These are phyloP conservation scores for Cinclus mexicanus DNA, from an alignment of 2,113 vertebrate genomes.

Conservation along the genomic window DNA sequence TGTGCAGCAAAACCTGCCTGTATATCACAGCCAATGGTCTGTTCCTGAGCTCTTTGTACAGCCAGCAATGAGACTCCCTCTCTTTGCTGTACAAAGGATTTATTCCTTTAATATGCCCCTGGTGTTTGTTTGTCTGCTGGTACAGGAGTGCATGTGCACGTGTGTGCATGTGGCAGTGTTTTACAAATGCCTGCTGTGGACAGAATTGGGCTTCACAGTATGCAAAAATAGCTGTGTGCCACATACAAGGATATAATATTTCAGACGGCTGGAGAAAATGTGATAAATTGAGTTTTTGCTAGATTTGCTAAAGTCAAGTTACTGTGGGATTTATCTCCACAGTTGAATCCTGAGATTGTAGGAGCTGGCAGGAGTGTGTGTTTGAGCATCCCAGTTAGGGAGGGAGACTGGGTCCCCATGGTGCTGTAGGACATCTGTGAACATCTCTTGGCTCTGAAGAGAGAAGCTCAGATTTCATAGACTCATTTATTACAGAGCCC, in stretches of 20 bases:
- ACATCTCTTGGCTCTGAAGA: background rate
- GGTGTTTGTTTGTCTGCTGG: slow-evolving; percentile 23
- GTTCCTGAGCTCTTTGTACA: background rate
- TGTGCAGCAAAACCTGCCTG: background rate
- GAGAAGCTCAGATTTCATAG: background rate
- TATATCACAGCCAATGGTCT: background rate
- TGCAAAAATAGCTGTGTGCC: slow-evolving; percentile 22
- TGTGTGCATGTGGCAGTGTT: slow-evolving; percentile 21
- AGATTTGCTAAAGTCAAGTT: background rate
- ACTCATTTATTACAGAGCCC: background rate
- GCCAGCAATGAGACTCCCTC: background rate
- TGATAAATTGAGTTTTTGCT: slow-evolving; percentile 25
- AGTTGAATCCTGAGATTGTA: background rate
- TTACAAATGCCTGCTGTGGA: slow-evolving; percentile 46
- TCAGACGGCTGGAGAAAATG: slow-evolving; percentile 30
- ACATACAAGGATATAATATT: background rate
- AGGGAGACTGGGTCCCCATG: background rate
- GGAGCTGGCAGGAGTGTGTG: background rate
- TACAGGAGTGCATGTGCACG: rapidly evolving
- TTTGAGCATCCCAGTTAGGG: background rate
- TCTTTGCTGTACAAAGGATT: background rate
- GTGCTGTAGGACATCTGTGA: background rate
- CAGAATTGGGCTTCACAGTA: slow-evolving; percentile 50
- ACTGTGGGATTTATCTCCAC: background rate
- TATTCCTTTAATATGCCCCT: slow-evolving; percentile 24